phyloP scores from a whole-genome alignment of 2,113 vertebrate genomes.

The Pomatostomus ruficeps region DNA sequence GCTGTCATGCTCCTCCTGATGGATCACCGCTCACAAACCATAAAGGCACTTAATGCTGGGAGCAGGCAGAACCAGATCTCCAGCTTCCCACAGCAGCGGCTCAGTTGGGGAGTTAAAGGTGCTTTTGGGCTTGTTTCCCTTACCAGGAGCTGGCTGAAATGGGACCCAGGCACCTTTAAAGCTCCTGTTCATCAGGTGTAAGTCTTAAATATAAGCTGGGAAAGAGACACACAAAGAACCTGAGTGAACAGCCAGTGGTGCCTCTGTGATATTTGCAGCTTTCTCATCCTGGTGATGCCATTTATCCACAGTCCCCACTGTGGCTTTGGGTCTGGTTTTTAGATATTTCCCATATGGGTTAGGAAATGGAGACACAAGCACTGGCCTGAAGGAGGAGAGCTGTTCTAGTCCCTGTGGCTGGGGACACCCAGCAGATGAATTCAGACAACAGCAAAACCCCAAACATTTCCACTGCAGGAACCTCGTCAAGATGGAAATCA shows the following conservation, averaged over 20 bases:
- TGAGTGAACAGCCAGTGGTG: not conserved
- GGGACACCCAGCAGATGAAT: not conserved
- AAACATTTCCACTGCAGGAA: not conserved
- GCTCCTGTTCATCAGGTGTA: not conserved
- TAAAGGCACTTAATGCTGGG: conserved; percentile 10
- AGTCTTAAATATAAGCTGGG: not conserved
- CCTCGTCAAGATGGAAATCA: not conserved
- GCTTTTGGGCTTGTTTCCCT: not conserved
- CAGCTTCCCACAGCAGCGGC: not conserved
- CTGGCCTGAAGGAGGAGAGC: not conserved
- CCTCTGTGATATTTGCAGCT: not conserved
- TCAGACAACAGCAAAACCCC: not conserved
- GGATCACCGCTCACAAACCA: conserved; percentile 38
- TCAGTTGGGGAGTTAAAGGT: not conserved
- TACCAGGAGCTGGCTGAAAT: not conserved
- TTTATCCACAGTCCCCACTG: not conserved
- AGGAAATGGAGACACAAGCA: not conserved
- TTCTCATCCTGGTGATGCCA: not conserved
- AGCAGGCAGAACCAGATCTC: not conserved
- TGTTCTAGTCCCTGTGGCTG: not conserved
- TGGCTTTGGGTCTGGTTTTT: not conserved
- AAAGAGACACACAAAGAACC: not conserved
- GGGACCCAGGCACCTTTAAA: not conserved
- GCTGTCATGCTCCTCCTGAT: conserved; percentile 35
- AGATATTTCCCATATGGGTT: not conserved